Evolutionary conservation across 2,888 invertebrate species (phyloP).

Genomic region (Noctua fimbriata): DNA sequence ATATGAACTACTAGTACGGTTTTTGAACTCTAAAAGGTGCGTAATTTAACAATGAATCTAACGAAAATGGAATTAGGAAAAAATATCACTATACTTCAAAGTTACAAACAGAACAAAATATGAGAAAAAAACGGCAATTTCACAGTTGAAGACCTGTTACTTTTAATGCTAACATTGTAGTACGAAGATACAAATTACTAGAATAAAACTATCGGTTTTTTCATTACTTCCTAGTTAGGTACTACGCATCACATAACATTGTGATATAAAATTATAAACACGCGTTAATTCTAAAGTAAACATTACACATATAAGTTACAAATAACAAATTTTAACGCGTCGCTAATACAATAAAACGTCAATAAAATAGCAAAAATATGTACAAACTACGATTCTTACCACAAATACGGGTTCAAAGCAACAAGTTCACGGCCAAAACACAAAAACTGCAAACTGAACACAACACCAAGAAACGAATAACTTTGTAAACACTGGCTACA

Average conservation of each 20-base stretch:
- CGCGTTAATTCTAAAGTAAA: constrained; percentile 24
- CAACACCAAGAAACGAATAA: constrained; percentile 79
- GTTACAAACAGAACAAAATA: too few relatives aligned
- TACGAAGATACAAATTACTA: background rate
- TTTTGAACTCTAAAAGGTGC: too few relatives aligned
- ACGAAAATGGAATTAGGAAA: too few relatives aligned
- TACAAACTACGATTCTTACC: constrained; percentile 69
- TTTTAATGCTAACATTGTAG: background rate
- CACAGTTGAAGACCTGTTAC: too few relatives aligned
- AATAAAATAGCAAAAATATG: constrained; percentile 21
- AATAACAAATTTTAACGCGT: background rate
- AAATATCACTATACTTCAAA: too few relatives aligned
- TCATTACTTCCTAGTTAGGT: background rate
- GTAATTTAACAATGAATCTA: too few relatives aligned
- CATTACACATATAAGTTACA: constrained; percentile 7
- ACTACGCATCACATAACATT: constrained; percentile 40
- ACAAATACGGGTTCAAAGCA: constrained; percentile 75
- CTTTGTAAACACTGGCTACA: constrained; percentile 81
- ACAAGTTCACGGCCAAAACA: constrained; percentile 83
- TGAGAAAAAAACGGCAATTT: too few relatives aligned
- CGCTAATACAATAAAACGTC: background rate
- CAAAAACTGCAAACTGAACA: constrained; percentile 77
- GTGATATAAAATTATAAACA: constrained; percentile 6
- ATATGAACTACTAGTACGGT: too few relatives aligned
- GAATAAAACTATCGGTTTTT: background rate